Conservation (phyloP, 2,797 vertebrate genomes). For the Alexandromys oeconomus region DNA sequence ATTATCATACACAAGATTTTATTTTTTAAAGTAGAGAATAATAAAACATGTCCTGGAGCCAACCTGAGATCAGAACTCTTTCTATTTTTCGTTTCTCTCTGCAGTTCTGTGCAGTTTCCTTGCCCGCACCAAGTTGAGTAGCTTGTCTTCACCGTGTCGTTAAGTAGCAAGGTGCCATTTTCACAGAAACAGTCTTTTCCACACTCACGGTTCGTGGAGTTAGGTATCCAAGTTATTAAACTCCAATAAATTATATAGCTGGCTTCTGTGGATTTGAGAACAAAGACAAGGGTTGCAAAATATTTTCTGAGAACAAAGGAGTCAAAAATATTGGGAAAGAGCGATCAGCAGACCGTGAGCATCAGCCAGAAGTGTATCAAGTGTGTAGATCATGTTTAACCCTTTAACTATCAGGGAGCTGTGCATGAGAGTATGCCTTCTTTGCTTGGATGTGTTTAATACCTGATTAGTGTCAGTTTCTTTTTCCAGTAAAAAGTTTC, state of each 20-base stretch:
- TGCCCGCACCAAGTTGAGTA: not conserved
- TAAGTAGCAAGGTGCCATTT: not conserved
- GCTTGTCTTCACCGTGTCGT: not conserved
- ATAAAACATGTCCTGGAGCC: not conserved
- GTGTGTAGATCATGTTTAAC: not conserved
- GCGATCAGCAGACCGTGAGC: not conserved
- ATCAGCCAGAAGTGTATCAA: not conserved
- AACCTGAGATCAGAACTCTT: not conserved
- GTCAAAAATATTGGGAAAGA: no score
- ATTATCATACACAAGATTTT: not conserved
- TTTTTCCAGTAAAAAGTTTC: not conserved
- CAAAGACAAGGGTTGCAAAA: constrained; percentile 29
- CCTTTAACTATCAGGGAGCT: not conserved
- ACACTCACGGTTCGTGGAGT: not conserved
- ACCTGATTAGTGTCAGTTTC: not conserved
- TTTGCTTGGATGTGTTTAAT: not conserved
- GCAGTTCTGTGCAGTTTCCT: not conserved
- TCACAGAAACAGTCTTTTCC: constrained; percentile 19
- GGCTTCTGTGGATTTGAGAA: not conserved
- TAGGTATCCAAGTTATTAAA: not conserved
- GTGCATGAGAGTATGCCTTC: not conserved
- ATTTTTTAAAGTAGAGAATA: constrained; percentile 12
- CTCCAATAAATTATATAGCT: constrained; percentile 14
- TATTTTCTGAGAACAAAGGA: not conserved
- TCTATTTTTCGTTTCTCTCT: not conserved